Evolutionary conservation across 2,888 invertebrate species (phyloP), one percentile per base, ranked within the genome.

Genomic region (Marronus borbonicus): DNA sequence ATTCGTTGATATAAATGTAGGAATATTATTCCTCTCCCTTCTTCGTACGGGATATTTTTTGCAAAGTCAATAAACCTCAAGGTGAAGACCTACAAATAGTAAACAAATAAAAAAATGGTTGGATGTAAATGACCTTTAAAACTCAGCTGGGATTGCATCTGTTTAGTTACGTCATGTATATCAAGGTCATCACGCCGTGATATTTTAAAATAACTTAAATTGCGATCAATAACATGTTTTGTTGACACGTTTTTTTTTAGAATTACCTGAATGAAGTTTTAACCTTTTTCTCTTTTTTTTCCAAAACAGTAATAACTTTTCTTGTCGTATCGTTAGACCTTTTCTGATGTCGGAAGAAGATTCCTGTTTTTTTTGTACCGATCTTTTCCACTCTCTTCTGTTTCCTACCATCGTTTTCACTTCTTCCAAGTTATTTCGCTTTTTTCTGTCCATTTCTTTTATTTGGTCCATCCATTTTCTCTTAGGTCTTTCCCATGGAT

Each of bases 91-190:
- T 60, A 20, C 28, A 7, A 60, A 24, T 69, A 50, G 69, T 69
- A 69, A 69, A 60, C 28, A 60, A 60, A 28, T 28, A 74, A 60
- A 74, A 72, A 72, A 74, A 74, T 36, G 49, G n/a, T 8, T 66
- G 2, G 44, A 74, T 55, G 74, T 74, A 74, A 52, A 60, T 58
- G 74, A 74, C 74, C 74, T 74, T 66, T 44, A 66, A 17, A 66
- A 14, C 74, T 74, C 55, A 70, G 58, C 36, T 70, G 66, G 52
- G 62, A 76, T 36, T 76, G 50, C 76, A 76, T 65, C 76, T 55
- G 64, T 76, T 76, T 52, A 17, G 39, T 76, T 64, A 49, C 64
- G 76, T 76, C 76, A 76, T 55, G 24, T 24, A 36, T 52, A 76
- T 72, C 58, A 72, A 72, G 72, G 72, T 72, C 72, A 39, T 36